Base-by-base conservation (phyloP, 1,140 invertebrate species). In the Heliconius eleuchia region DNA sequence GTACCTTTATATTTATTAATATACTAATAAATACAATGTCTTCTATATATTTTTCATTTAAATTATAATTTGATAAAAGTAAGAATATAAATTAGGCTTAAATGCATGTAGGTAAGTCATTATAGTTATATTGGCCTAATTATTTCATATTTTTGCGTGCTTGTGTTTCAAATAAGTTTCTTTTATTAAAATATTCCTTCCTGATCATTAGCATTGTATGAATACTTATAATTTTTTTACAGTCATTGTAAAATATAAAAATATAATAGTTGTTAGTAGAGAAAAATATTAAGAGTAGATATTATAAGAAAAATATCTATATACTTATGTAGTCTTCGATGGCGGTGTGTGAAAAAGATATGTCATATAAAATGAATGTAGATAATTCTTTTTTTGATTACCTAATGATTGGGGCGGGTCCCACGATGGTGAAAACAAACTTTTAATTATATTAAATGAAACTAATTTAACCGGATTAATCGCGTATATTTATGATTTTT, bases 391-490 rank as follows among this genome's bases (percentile, higher is more conserved):
- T 52, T 52, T 52, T 19, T 52, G 27, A 23, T 11, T 60, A 27
- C n/a, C 2, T 60, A 60, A 23, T 42, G 5, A 66, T 34, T 73
- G 46, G 79, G 79, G 79, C 74, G 79, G 79, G 79, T 76, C 74
- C 79, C 79, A 60, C n/a, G 11, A 19, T 73, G 37, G 74, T 55
- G 39, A 23, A 23, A 23, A 23, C 23, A 23, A 23, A 23, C 23
- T 23, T 23, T 23, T 23, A 23, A 23, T 23, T 23, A 23, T 23
- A 23, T 23, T 23, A 23, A 23, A 23, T 23, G 23, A 23, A 23
- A 23, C 23, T 23, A 23, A 23, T 23, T 23, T 23, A 23, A 23
- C 23, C 23, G 23, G 23, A 23, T 23, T 23, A 23, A 23, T 23
- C 23, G 23, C 23, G 23, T 23, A 23, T 23, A 23, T 23, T 23